A percentile compares a stretch with the other conserved stretches of the same genome.
These are phyloP conservation scores for Caprella mutica DNA, from an alignment of 2,888 invertebrate species.

Conservation along the genomic window DNA sequence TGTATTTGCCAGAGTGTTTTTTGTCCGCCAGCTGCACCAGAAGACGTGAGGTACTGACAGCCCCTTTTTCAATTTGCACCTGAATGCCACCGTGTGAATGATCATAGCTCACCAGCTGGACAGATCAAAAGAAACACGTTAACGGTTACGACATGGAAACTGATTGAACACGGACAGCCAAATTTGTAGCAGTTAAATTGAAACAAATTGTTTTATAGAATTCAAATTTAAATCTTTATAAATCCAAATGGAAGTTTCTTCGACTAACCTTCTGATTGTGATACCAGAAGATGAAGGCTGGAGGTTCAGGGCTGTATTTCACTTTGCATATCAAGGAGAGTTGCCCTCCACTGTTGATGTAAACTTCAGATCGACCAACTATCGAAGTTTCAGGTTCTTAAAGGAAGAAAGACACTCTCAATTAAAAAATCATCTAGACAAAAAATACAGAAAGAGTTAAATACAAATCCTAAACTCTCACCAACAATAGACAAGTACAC, in stretches of 20 bases:
- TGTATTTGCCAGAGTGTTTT: conserved; percentile 25
- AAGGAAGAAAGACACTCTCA: not conserved
- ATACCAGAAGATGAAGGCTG: conserved; percentile 89
- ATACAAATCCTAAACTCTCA: conserved; percentile 47
- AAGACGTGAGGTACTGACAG: conserved; percentile 25
- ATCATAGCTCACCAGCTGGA: conserved; percentile 30
- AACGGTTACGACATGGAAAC: no score
- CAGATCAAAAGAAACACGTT: not conserved
- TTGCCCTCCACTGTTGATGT: conserved; percentile 84
- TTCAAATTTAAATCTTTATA: no score
- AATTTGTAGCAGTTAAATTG: no score
- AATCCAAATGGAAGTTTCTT: no score
- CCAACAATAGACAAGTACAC: conserved; percentile 81
- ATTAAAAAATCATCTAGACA: not conserved
- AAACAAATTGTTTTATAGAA: no score
- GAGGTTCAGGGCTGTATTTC: conserved; percentile 79
- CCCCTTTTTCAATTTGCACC: conserved; percentile 23
- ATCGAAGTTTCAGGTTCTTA: conserved; percentile 86
- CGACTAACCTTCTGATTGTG: conserved; percentile 79
- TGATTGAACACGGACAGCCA: no score
- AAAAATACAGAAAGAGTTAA: not conserved
- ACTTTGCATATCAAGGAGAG: conserved; percentile 88
- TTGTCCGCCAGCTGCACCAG: conserved; percentile 25
- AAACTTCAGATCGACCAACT: conserved; percentile 79
- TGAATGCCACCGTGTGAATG: conserved; percentile 18